Base-by-base conservation (phyloP, 2,113 vertebrate genomes). In the Tylochromis polylepis region DNA sequence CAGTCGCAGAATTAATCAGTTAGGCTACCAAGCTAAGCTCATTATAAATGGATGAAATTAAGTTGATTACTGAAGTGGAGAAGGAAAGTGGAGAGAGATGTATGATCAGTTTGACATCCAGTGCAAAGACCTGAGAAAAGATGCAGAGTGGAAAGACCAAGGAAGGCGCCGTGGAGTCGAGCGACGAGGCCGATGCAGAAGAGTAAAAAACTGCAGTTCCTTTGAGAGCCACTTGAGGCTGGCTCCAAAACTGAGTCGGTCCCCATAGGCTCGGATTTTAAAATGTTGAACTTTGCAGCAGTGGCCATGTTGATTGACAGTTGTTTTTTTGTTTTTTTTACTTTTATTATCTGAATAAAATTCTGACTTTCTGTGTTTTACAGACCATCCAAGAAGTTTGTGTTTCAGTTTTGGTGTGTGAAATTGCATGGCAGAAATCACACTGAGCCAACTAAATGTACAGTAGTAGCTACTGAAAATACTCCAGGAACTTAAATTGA, bases 1-100 rank as follows among this genome's bases (percentile, higher is more conserved):
- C 14, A 18, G 67, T 2, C 0, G 22, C 36, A 16, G 36, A 0
- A 43, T 72, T 0, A 46, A 72, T 72, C 22, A 46, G 67, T 46
- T 72, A 43, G n/a, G 38, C 38, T 70, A 46, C 22, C 8, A 27
- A 70, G 65, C 65, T 2, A 70, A 70, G 65, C 65, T 27, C 5
- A 1, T 46, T 43, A 72, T 24, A 72, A 46, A 72, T 72, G 38
- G 3, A 27, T 72, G 14, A 72, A 72, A 72, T 72, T 0, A 72
- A 72, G 65, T 46, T 72, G 36, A 43, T 70, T 43, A 70, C 36
- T 5, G 20, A 67, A 67, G 60, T 67, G 34, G 10, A 62, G 31
- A 62, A 62, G 60, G 36, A 38, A 65, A 38, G 10, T 38, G 6
- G 62, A 67, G 36, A 41, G 62, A 67, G 4, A 41, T 41, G 62